Base-by-base conservation (phyloP, 2,888 invertebrate species). In the Actias luna region DNA sequence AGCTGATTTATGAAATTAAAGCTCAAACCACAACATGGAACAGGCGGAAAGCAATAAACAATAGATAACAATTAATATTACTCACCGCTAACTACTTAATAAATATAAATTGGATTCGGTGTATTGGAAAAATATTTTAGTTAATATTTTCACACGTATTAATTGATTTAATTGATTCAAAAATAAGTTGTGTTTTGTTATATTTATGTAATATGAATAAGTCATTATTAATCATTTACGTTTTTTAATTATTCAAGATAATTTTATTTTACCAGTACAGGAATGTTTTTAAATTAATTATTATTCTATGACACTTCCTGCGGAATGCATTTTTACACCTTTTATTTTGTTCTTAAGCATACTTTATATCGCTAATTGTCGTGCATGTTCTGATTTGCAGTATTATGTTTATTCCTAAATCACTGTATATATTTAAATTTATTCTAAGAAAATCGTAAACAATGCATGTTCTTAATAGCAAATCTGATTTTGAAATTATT, bases 41-140 rank as follows among this genome's bases (percentile, higher is more conserved):
- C 57, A 31, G 22, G 22, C 57, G 31, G 42, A 42, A 42, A 58
- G 58, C 58, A 58, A 58, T 58, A 62, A 62, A 58, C 42, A 62
- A 33, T 42, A 58, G 42, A 42, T 62, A 58, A 62, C 58, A 62
- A 62, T 58, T 58, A 58, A 62, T 58, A 58, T 57, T 57, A 39
- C 58, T 58, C 25, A 62, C 61, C 61, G 31, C 61, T 33, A 27
- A 35, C 55, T 59, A 68, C 65, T 70, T 69, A 69, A 69, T 72
- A 76, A 79, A 79, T 78, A 74, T 74, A 58, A 60, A 64, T 72
- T 76, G 73, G 73, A 65, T 68, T 66, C 69, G 67, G 72, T 71
- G 72, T 42, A 42, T 42, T 50, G 46, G 25, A 50, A 50, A 50
- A 12, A 46, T 18, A 46, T 46, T 22, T 25, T 12, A 22, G 8